Conservation (phyloP, 2,797 vertebrate genomes). For the Gastrophryne carolinensis region DNA sequence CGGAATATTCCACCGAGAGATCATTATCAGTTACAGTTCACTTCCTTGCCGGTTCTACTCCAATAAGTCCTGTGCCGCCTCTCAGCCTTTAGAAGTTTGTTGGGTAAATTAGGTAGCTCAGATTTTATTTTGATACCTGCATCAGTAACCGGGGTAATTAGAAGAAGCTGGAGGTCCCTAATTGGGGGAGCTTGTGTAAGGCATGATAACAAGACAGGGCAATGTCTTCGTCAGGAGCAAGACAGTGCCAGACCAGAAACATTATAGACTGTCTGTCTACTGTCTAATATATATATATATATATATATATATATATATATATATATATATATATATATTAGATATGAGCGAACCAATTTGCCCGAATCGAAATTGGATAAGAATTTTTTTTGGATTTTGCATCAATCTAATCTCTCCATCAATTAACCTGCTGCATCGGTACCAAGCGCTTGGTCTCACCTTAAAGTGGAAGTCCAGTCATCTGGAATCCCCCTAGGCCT, state of each 20-base stretch:
- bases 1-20: slow-evolving; percentile 41
- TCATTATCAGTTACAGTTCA: slow-evolving; percentile 43
- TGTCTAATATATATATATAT: no score
- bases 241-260: background rate
- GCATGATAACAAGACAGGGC: background rate
- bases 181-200: slow-evolving; percentile 8
- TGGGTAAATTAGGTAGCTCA: slow-evolving; percentile 9
- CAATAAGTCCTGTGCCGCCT: slow-evolving; percentile 22
- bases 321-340: no score
- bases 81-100: slow-evolving; percentile 10
- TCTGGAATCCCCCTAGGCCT: no score
- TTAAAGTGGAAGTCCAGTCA: no score
- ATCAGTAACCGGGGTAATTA: slow-evolving; percentile 29
- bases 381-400: no score
- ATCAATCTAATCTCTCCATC: no score
- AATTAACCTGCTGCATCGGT: no score
- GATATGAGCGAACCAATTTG: no score
- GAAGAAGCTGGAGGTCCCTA: slow-evolving; percentile 1
- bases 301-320: no score
- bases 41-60: slow-evolving; percentile 27
- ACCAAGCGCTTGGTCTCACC: no score
- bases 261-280: background rate
- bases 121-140: slow-evolving; percentile 36
- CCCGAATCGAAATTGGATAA: no score
- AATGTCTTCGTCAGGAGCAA: background rate